Conservation (phyloP, 1,140 invertebrate species). For the Ladona fulva region DNA sequence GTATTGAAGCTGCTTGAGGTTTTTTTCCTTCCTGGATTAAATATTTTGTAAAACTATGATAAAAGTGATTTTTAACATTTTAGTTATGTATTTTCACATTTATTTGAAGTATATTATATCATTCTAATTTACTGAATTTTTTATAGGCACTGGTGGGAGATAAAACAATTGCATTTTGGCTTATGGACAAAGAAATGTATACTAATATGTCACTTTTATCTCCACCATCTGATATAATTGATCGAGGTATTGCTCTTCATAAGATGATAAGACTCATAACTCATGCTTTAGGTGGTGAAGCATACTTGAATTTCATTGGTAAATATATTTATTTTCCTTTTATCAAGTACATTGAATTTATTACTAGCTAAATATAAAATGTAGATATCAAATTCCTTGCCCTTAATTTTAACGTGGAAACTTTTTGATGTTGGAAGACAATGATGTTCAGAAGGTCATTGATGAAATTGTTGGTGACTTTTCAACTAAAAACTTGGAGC, state of each 20-base stretch:
- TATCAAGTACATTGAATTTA: too few relatives aligned
- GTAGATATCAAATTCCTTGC: too few relatives aligned
- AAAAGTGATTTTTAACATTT: too few relatives aligned
- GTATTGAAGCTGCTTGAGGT: slow-evolving; percentile 28
- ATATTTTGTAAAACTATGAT: too few relatives aligned
- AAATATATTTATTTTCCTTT: slow-evolving; percentile 22
- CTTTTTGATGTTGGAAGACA: too few relatives aligned
- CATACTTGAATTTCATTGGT: slow-evolving; percentile 98
- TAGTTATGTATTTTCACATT: too few relatives aligned
- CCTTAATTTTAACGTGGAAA: too few relatives aligned
- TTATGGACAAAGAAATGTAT: slow-evolving; percentile 99
- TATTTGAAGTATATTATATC: background rate
- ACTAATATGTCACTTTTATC: slow-evolving; percentile 82
- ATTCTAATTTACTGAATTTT: slow-evolving; percentile 14
- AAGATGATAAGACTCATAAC: slow-evolving; percentile 95
- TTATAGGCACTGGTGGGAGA: slow-evolving; percentile 86
- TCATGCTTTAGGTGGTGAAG: slow-evolving; percentile 89
- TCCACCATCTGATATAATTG: slow-evolving; percentile 61
- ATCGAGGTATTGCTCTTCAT: slow-evolving; percentile 89
- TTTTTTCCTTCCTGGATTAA: too few relatives aligned
- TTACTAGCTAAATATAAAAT: too few relatives aligned
- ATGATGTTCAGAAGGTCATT: too few relatives aligned
- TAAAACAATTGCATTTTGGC: slow-evolving; percentile 98
- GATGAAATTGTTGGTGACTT: too few relatives aligned
- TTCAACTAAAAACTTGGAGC: too few relatives aligned